phyloP scores from a whole-genome alignment of 2,113 vertebrate species.

The Pelvicachromis taeniatus region DNA sequence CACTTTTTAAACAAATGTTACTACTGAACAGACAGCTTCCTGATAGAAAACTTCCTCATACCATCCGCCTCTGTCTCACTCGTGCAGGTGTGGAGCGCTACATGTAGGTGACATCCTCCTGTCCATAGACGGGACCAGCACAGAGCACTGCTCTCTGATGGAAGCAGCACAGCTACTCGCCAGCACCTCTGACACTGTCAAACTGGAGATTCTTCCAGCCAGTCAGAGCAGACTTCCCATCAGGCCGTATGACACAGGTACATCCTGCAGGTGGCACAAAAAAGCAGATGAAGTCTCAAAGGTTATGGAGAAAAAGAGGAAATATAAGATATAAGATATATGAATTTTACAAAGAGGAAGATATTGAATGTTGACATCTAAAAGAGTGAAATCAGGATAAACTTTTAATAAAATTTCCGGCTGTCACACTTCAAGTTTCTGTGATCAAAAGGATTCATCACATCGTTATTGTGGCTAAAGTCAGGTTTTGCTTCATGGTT shows the following conservation, averaged over 20 bases:
- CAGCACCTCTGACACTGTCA: conserved; percentile 80
- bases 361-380: not conserved
- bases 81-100: conserved; percentile 84
- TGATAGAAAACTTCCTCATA: not conserved
- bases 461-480: not conserved
- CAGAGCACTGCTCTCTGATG: conserved; percentile 88
- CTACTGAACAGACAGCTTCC: not conserved
- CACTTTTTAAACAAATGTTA: not conserved
- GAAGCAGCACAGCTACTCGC: conserved; percentile 92
- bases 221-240: conserved; percentile 79
- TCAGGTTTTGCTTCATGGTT: not conserved
- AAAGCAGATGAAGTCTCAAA: not conserved
- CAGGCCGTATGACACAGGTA: conserved; percentile 88
- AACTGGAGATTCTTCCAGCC: conserved; percentile 87
- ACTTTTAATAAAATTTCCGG: not conserved
- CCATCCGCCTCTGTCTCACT: not conserved
- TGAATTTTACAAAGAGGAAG: not conserved
- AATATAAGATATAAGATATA: not conserved
- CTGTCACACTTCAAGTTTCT: not conserved
- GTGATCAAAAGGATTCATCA: not conserved
- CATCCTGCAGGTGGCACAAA: conserved; percentile 4
- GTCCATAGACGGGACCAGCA: conserved; percentile 90
- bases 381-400: not conserved
- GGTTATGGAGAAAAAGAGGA: not conserved
- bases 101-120: conserved; percentile 88